Evolutionary conservation across 2,113 vertebrate genomes (phyloP).

Genomic region (Corythornis vintsioides): DNA sequence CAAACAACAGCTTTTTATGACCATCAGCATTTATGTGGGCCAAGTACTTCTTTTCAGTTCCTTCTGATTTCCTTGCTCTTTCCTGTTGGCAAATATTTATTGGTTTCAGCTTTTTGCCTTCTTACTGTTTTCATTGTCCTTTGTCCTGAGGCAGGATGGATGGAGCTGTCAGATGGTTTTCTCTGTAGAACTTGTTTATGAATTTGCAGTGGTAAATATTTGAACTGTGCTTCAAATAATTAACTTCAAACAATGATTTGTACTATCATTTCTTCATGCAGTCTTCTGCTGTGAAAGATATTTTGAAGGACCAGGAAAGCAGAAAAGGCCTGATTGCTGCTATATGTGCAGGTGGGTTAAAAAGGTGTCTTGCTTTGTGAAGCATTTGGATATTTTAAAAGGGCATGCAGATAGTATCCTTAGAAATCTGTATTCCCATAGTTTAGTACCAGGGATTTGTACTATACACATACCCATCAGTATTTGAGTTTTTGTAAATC

Average conservation of each 20-base stretch:
- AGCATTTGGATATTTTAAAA: neutral
- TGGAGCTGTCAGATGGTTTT: neutral
- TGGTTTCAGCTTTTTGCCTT: neutral
- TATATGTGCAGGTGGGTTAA: slow-evolving; percentile 91
- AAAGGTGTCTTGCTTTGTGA: neutral
- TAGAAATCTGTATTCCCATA: neutral
- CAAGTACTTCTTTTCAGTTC: neutral
- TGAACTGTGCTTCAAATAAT: neutral
- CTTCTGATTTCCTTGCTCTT: slow-evolving; percentile 7
- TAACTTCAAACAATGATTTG: neutral
- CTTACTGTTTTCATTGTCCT: neutral
- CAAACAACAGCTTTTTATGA: neutral
- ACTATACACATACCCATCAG: neutral
- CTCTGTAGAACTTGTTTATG: neutral
- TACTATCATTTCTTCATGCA: slow-evolving; percentile 47
- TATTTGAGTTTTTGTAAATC: neutral
- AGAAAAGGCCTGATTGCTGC: slow-evolving; percentile 95
- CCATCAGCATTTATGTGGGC: neutral
- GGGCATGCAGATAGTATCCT: neutral
- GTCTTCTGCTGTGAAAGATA: slow-evolving; percentile 90
- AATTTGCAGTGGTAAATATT: neutral
- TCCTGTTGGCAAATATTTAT: neutral
- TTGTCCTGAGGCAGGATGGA: neutral
- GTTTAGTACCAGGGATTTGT: neutral
- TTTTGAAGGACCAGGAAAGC: slow-evolving; percentile 91